Evolutionary conservation across 2,113 vertebrate genomes (phyloP).

Genomic region (Delphinapterus leucas): DNA sequence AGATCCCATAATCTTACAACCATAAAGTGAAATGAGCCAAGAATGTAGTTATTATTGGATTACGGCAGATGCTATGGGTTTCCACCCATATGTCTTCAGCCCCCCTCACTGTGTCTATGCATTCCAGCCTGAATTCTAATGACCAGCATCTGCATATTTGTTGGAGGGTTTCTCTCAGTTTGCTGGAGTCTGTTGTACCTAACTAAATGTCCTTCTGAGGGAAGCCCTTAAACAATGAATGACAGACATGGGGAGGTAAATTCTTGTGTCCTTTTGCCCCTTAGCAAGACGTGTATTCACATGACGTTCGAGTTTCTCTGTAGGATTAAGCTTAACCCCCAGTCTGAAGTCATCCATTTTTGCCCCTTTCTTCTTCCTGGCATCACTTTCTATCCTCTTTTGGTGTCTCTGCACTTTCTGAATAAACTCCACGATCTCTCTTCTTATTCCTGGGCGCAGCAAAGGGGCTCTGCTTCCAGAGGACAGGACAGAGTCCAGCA

Average conservation of each 20-base stretch:
- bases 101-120: neutral
- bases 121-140: neutral
- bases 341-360: neutral
- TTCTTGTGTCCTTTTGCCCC: neutral
- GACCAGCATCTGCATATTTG: neutral
- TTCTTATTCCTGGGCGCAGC: neutral
- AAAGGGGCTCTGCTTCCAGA: fast-evolving
- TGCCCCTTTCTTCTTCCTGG: neutral
- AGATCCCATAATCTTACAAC: neutral
- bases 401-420: neutral
- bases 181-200: neutral
- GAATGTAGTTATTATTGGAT: neutral
- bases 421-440: neutral
- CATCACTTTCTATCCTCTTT: neutral
- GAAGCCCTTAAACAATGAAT: neutral
- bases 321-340: neutral
- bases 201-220: neutral
- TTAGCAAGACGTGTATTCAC: neutral
- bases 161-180: neutral
- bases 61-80: neutral
- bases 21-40: neutral
- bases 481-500: neutral
- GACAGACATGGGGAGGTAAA: no score
- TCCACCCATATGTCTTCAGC: fast-evolving
- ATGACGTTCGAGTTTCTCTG: neutral